phyloP scores from a whole-genome alignment of 2,797 vertebrate species.

The Hydrophis major region DNA sequence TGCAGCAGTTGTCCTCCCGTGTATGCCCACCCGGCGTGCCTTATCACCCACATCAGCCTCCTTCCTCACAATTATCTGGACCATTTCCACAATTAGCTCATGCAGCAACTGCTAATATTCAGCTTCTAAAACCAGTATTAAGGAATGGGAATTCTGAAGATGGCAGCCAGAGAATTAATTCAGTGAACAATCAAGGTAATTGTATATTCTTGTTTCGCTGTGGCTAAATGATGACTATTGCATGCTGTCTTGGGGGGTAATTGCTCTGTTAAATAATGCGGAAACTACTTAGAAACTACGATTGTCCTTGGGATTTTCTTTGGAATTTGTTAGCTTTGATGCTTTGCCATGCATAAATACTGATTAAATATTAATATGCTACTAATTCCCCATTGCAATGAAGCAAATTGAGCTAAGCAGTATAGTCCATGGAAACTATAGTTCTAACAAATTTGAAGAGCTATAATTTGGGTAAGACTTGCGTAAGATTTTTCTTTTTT shows the following conservation, averaged over 20 bases:
- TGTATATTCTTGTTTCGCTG: background rate
- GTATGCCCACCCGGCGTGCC: slow-evolving; percentile 81
- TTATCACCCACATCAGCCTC: slow-evolving; percentile 74
- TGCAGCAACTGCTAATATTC: slow-evolving; percentile 3
- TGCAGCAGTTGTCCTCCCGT: slow-evolving; percentile 94
- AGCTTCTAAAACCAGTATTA: slow-evolving; percentile 47
- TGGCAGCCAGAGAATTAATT: slow-evolving; percentile 47
- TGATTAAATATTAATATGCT: background rate
- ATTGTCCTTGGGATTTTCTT: background rate
- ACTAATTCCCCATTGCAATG: background rate
- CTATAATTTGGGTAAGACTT: background rate
- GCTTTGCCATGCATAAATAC: background rate
- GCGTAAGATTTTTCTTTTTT: background rate
- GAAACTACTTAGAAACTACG: no score
- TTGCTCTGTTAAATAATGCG: fast-evolving
- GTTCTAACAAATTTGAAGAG: background rate
- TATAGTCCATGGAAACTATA: background rate
- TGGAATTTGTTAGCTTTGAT: background rate
- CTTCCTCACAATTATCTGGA: slow-evolving; percentile 56
- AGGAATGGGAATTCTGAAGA: slow-evolving; percentile 62
- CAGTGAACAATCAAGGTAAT: slow-evolving; percentile 66
- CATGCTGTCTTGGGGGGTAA: background rate
- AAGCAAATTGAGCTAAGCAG: background rate
- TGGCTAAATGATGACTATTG: background rate
- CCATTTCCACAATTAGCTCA: slow-evolving; percentile 70